phyloP scores from a whole-genome alignment of 2,888 invertebrate genomes.

The Eupeodes latifasciatus region DNA sequence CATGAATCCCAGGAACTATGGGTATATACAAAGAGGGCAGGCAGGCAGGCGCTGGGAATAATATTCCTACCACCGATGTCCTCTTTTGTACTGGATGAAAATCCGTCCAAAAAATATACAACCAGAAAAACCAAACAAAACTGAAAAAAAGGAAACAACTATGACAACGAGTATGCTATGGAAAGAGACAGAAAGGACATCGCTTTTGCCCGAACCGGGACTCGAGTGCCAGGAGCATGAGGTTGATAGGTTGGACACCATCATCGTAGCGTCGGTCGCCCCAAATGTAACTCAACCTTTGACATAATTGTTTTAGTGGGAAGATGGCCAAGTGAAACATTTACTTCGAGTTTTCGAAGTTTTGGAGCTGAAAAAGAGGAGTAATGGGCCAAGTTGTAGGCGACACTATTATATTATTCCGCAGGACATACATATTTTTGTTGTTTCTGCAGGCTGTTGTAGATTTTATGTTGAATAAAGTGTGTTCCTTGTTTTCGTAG shows the following conservation, averaged over 20 bases:
- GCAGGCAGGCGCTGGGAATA: too few species aligned
- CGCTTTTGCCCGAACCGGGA: conserved; percentile 19
- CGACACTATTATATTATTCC: conserved; percentile 46
- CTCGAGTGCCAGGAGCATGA: conserved; percentile 28
- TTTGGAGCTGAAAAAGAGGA: conserved; percentile 12
- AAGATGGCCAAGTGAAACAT: conserved; percentile 75
- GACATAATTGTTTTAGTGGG: conserved; percentile 76
- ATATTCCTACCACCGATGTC: background rate
- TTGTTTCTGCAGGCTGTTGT: conserved; percentile 54
- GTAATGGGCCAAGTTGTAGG: conserved; percentile 28
- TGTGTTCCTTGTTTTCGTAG: background rate
- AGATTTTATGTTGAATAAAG: too few species aligned
- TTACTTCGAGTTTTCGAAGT: conserved; percentile 57
- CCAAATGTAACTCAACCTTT: conserved; percentile 72
- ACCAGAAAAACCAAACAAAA: conserved; percentile 14
- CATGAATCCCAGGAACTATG: background rate
- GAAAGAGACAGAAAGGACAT: conserved; percentile 41
- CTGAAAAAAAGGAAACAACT: conserved; percentile 5
- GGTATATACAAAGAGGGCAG: background rate
- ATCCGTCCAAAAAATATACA: background rate
- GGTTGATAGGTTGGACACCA: conserved; percentile 70
- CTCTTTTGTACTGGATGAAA: conserved; percentile 18
- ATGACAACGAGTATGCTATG: background rate
- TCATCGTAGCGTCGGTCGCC: conserved; percentile 31
- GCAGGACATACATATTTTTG: conserved; percentile 64